Evolutionary conservation across 2,797 vertebrate species (phyloP).

Genomic region (Xerus rutilus): DNA sequence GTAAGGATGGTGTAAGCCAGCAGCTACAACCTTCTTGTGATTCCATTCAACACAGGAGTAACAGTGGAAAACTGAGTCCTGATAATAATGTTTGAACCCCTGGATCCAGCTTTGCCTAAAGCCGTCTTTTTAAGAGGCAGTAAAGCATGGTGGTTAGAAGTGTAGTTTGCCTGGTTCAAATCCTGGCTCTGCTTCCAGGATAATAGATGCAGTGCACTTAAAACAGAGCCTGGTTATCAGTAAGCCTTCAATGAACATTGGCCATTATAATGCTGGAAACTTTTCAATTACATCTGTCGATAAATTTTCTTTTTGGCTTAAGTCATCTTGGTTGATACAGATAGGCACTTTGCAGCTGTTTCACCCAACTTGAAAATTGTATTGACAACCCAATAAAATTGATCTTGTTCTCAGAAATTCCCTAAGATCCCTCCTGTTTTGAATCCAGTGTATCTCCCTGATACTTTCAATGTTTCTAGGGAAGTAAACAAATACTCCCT

Average conservation of each 20-base stretch:
- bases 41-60: neutral
- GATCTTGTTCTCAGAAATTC: slow-evolving; percentile 29
- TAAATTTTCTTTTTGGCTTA: neutral
- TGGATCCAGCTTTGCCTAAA: slow-evolving; percentile 53
- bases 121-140: neutral
- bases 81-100: neutral
- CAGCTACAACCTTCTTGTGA: neutral
- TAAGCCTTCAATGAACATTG: neutral
- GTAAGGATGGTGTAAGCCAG: neutral
- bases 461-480: slow-evolving; percentile 9
- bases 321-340: slow-evolving; percentile 28
- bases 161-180: neutral
- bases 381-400: slow-evolving; percentile 53
- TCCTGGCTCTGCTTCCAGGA: neutral
- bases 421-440: neutral
- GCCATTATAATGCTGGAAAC: neutral
- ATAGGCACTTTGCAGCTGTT: slow-evolving; percentile 28
- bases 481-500: slow-evolving; percentile 1
- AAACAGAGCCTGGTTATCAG: neutral
- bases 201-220: neutral
- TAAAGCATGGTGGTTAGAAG: neutral
- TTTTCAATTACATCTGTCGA: neutral
- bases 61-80: neutral
- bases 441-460: neutral
- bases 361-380: slow-evolving; percentile 29